Evolutionary conservation across 30 jellyfish, hydroid and myxozoan species (phyloP).

Genomic region (Chrysaora quinquecirrha): DNA sequence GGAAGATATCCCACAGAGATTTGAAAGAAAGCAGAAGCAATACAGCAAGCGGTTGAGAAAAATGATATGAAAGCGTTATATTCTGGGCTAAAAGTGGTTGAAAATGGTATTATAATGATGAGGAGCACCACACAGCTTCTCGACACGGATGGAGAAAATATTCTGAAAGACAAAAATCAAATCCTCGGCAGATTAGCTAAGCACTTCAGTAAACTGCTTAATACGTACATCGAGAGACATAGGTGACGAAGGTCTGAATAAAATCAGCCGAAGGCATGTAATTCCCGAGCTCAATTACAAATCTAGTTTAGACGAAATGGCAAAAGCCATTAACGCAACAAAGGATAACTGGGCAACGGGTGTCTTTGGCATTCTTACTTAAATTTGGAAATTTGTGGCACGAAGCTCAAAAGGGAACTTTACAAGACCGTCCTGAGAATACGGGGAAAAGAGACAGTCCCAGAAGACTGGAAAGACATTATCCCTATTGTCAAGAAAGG

Average conservation of each 20-base stretch:
- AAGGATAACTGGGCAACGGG: background rate
- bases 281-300: background rate
- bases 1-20: background rate
- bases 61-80: background rate
- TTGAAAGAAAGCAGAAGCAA: background rate
- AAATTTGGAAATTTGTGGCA: conserved; percentile 7
- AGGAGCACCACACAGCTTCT: background rate
- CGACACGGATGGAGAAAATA: background rate
- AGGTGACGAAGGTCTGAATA: background rate
- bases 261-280: background rate
- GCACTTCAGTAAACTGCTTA: background rate
- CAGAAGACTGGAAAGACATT: conserved; percentile 17
- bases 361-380: background rate
- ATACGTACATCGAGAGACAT: background rate
- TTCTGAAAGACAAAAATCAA: background rate
- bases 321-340: background rate
- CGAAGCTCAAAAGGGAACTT: background rate
- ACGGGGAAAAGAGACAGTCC: background rate
- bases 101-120: background rate
- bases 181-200: background rate
- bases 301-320: conserved; percentile 4
- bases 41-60: conserved; percentile 1
- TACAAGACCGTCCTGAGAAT: background rate
- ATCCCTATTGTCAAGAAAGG: conserved; percentile 17
- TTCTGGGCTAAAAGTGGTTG: background rate